Base-by-base conservation (phyloP, 2,888 invertebrate species). In the Acleris laterana region DNA sequence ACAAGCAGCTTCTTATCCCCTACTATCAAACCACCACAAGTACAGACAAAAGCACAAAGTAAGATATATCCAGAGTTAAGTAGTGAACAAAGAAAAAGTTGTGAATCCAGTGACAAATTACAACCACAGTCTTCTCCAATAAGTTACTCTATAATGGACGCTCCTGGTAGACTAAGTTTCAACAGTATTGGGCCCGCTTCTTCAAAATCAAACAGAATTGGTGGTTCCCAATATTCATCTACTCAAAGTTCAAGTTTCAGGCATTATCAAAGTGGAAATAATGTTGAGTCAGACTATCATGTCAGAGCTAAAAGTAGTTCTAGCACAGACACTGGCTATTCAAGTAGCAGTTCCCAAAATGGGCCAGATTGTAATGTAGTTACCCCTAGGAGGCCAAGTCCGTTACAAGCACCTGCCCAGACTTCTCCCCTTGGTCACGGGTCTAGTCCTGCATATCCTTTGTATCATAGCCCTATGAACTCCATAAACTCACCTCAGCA, bases 401-500 rank as follows among this genome's bases (percentile, higher is more conserved):
- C 96, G 93, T 70, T 89, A 93, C 82, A 96, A 80, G 94, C 95
- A 11, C 95, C 95, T 76, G 95, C 96, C 13, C 96, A 96, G 81
- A 95, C 95, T 46, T 96, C 96, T 67, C 96, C 96, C 2, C 79
- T 96, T 60, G 95, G 95, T 61, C 96, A 96, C 85, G 96, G 95
- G 32, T 95, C 96, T 74, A 96, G 96, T 88, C 96, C 96, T 56
- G 96, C 96, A 63, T 97, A 97, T 90, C 97, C 97, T 49, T 95
- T 96, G 94, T 97, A 97, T 84, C 96, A 97, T 83, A 97, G 96
- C 87, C 97, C 97, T 22, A 95, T 96, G 95, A 95, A 95, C 79
- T 94, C 96, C 5, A 94, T 95, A 74, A 95, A 96, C 70, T 96
- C 96, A 1, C 96, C 96, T 5, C 96, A 95, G 76, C 95, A 95